Evolutionary conservation across 2,113 vertebrate species (phyloP), one percentile per base, ranked within the genome.

Genomic region (Bettongia penicillata): DNA sequence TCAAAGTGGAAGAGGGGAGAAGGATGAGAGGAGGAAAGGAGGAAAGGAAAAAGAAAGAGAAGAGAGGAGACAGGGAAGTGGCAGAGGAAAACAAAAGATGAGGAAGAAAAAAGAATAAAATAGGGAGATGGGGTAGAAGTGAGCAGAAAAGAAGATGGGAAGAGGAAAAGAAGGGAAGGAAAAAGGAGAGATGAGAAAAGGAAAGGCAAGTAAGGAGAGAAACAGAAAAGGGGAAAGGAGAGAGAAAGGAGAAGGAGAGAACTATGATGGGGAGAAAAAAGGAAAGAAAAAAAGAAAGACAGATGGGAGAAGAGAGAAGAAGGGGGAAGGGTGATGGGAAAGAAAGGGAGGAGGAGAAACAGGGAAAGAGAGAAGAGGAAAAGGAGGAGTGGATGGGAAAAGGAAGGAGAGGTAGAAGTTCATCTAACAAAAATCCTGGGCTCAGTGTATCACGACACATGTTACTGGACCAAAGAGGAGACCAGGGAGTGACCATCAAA

Each of bases 231-330:
- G 14, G 8, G 5, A 19, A 94, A 92, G 51, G 89, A 84, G 11
- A 95, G 92, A 96, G 68, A 48, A 92, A 14, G 90, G 8, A 12
- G 94, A 57, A 94, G 10, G 91, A 10, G 8, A 94, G 14, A 92
- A 10, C 14, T 51, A 90, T 25, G 25, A 43, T 26, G 47, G 55
- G 43, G 25, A 1, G 7, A 48, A 37, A 28, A 84, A 4, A 93
- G 22, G 22, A 55, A 48, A 49, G 19, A 23, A 22, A n/a, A 43
- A 19, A 84, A 19, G n/a, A 0, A 19, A 55, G 8, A 8, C 24
- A 12, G 43, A 1, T 25, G 3, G 22, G 7, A 6, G 0, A 14
- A 6, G 43, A 1, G 28, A 5, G 22, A 7, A 6, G 0, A 14
- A 6, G 0, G 12, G 28, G n/a, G 43, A 25, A 25, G 28, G 16